Conservation (phyloP, 2,888 invertebrate genomes). For the Cerceris ruficornis region DNA sequence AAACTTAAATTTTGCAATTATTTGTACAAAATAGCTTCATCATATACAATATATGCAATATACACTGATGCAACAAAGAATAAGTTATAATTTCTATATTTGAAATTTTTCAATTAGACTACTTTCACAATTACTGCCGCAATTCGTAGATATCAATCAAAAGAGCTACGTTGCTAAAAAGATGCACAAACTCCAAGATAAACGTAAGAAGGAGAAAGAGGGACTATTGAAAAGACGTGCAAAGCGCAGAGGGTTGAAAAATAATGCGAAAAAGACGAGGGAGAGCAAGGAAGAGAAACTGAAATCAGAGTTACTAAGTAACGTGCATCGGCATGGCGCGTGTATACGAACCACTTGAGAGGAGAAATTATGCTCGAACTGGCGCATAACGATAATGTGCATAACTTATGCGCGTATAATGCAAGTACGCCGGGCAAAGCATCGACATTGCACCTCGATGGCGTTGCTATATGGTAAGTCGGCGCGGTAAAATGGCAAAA, state of each 20-base stretch:
- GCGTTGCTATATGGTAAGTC: constrained; percentile 42
- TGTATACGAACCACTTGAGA: constrained; percentile 46
- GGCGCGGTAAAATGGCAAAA: constrained; percentile 46
- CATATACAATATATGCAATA: too few species aligned
- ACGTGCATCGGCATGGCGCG: constrained; percentile 31
- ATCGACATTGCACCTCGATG: constrained; percentile 36
- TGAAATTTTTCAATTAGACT: too few species aligned
- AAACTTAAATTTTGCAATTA: too few species aligned
- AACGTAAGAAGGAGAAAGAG: not conserved
- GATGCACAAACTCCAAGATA: not conserved
- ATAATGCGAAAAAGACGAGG: not conserved
- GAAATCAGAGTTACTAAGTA: constrained; percentile 52
- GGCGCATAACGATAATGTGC: constrained; percentile 61
- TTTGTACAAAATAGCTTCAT: too few species aligned
- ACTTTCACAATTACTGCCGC: too few species aligned
- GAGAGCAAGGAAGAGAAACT: constrained; percentile 31
- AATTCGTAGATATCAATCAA: too few species aligned
- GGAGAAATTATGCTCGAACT: constrained; percentile 55
- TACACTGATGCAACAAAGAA: too few species aligned
- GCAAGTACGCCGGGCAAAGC: constrained; percentile 41
- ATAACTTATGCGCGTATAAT: constrained; percentile 54
- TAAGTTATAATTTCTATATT: too few species aligned
- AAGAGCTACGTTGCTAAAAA: too few species aligned
- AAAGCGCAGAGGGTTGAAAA: not conserved
- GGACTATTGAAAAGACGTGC: not conserved